phyloP scores from a whole-genome alignment of 2,888 invertebrate species.

The Drosophila quinaria region DNA sequence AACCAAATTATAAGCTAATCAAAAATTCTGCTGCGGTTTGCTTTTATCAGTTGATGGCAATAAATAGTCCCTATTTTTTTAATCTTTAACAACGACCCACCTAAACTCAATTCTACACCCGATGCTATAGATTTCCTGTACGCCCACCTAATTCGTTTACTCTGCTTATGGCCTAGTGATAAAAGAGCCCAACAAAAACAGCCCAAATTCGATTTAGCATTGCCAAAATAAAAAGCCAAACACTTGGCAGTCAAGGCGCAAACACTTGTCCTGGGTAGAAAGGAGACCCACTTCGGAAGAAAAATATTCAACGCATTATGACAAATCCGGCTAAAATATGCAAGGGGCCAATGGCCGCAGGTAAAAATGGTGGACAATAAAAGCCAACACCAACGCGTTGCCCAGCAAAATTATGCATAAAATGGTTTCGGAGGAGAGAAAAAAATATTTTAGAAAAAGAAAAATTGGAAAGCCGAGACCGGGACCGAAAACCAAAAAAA shows the following conservation, averaged over 20 bases:
- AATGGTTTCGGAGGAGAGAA: constrained; percentile 49
- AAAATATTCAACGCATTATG: constrained; percentile 80
- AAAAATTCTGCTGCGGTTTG: constrained; percentile 20
- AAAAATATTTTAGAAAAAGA: constrained; percentile 7
- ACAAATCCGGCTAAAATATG: constrained; percentile 79
- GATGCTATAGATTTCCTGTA: constrained; percentile 38
- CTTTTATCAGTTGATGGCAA: constrained; percentile 27
- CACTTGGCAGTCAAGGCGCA: constrained; percentile 51
- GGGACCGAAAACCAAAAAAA: constrained; percentile 21
- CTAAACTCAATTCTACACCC: constrained; percentile 7
- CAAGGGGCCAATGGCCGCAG: constrained; percentile 74
- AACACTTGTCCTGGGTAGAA: constrained; percentile 17
- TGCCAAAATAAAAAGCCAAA: constrained; percentile 49
- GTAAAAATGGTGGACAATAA: constrained; percentile 58
- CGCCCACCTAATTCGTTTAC: constrained; percentile 65
- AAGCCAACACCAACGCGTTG: constrained; percentile 46
- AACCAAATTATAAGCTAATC: constrained; percentile 5
- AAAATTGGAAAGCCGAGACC: constrained; percentile 19
- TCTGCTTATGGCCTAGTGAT: constrained; percentile 60
- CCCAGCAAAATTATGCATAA: constrained; percentile 72
- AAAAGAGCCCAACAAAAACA: constrained; percentile 35
- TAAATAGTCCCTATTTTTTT: constrained; percentile 11
- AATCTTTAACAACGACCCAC: constrained; percentile 11
- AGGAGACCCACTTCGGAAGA: constrained; percentile 18
- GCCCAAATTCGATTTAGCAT: constrained; percentile 66